Base-by-base conservation (phyloP, 2,888 invertebrate genomes). In the Apodemia zela region DNA sequence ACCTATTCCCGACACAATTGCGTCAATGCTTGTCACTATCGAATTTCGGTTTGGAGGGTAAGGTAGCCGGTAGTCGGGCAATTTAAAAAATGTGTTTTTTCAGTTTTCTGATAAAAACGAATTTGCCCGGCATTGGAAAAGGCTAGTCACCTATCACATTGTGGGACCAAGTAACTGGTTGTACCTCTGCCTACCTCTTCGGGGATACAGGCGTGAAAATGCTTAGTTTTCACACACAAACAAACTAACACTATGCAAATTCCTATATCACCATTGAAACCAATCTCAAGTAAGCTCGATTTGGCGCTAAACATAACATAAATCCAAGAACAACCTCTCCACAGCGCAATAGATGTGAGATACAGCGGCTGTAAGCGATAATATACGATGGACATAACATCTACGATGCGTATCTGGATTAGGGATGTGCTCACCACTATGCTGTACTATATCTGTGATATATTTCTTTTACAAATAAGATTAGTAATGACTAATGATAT, bases 331-430 rank as follows among this genome's bases (percentile, higher is more conserved):
- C 25, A 54, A 54, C 15, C 21, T 13, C 15, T 29, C 54, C 45
- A 13, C 42, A 54, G 54, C 54, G 54, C 25, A 54, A 54, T 29
- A 54, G 54, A 54, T 29, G 25, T 29, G 21, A 54, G 54, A 54
- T 54, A 29, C 25, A 54, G 25, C 25, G 25, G 54, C 54, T 25
- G 54, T 25, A 25, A 54, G 54, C 54, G 54, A 54, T 54, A 54
- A 54, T 54, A 54, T 54, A 54, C 54, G 54, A 11, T 25, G 54
- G 54, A 54, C 54, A 54, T 29, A 54, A 54, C 54, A 54, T 54
- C 54, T 29, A 15, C 54, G 54, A 54, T 54, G 25, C 21, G 21
- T 25, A 54, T 54, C 54, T 21, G 13, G 54, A 5, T 15, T n/a
- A 25, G 18, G 21, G 15, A 21, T 29, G 25, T 25, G 7, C 54